Evolutionary conservation across 2,797 vertebrate species (phyloP), one percentile per base, ranked within the genome.

Genomic region (Eupleurogrammus muticus): DNA sequence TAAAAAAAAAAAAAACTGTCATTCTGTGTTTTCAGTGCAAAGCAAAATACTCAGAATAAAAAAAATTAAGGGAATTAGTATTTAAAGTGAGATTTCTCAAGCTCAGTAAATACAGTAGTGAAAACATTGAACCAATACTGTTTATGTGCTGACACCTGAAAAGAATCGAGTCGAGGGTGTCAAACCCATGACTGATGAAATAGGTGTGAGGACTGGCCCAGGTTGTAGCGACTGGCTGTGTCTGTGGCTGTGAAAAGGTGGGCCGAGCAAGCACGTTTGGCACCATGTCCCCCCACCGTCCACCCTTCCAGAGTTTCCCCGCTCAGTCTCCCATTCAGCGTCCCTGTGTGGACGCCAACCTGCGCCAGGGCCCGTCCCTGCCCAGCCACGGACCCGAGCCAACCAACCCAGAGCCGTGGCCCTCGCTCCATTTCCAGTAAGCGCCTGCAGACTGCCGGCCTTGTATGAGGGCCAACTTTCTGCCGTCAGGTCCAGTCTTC

Each of bases 361-460:
- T 87, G 92, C 88, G 78, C 78, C 83, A 81, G 61, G 61, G 76
- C 88, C 57, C 52, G 2, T 66, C 81, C 82, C 83, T 67, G 79
- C 80, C 80, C 73, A 73, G 2, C 70, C 75, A 58, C 9, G 49
- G 42, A n/a, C 74, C 6, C n/a, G 47, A 60, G 71, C 80, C 86
- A 86, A 75, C 84, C 80, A 73, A 87, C 80, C 80, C 57, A 13
- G 60, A 86, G 77, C 70, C 62, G 87, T 80, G 78, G 58, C 9
- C 81, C 85, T 91, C 79, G 85, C 90, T 93, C 89, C 73, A 81
- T 93, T 95, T 96, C 94, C 93, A 94, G 94, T 95, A 93, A 95
- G 93, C 87, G 86, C 85, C 92, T 89, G 89, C 91, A 92, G 88
- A 91, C 94, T 94, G 90, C 90, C 83, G 93, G 92, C 92, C 92